These are phyloP conservation scores for Melanotaenia nigrans DNA, from an alignment of 2,797 vertebrate species.

Conservation along the genomic window DNA sequence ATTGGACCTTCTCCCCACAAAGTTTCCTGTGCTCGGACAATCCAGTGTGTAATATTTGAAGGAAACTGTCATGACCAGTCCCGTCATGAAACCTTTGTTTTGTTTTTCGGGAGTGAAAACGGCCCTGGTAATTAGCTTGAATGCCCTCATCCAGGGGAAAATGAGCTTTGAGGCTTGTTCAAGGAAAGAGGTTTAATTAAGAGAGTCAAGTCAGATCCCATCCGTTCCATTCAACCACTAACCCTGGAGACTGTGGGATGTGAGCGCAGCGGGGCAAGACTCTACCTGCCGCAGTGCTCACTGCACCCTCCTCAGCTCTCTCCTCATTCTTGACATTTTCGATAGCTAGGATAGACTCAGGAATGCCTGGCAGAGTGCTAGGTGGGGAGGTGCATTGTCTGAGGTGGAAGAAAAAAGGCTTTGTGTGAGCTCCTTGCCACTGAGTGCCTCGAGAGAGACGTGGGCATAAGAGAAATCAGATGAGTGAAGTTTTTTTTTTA, in stretches of 20 bases:
- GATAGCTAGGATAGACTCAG: constrained; percentile 81
- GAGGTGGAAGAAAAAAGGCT: constrained; percentile 73
- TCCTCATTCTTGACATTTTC: constrained; percentile 83
- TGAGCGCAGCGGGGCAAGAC: constrained; percentile 78
- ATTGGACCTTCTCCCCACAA: not conserved
- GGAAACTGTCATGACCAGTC: constrained; percentile 24
- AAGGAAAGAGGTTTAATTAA: constrained; percentile 70
- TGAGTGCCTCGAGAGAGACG: constrained; percentile 49
- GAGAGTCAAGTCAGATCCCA: constrained; percentile 67
- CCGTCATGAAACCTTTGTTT: constrained; percentile 35
- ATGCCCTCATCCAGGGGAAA: constrained; percentile 42
- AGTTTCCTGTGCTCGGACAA: constrained; percentile 7
- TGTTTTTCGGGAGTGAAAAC: constrained; percentile 26
- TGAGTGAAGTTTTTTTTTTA: constrained; percentile 60
- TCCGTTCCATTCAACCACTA: constrained; percentile 51
- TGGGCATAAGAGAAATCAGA: constrained; percentile 48
- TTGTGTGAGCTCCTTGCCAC: constrained; percentile 65
- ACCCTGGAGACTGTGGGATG: constrained; percentile 62
- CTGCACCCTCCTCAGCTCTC: constrained; percentile 77
- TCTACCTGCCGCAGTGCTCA: constrained; percentile 78
- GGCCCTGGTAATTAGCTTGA: constrained; percentile 45
- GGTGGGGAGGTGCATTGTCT: constrained; percentile 74
- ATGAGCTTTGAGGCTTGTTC: constrained; percentile 53
- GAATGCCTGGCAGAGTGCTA: constrained; percentile 80
- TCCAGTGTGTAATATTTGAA: constrained; percentile 3